Evolutionary conservation across 2,797 vertebrate genomes (phyloP), one percentile per base, ranked within the genome.

Genomic region (Oophaga sylvatica): DNA sequence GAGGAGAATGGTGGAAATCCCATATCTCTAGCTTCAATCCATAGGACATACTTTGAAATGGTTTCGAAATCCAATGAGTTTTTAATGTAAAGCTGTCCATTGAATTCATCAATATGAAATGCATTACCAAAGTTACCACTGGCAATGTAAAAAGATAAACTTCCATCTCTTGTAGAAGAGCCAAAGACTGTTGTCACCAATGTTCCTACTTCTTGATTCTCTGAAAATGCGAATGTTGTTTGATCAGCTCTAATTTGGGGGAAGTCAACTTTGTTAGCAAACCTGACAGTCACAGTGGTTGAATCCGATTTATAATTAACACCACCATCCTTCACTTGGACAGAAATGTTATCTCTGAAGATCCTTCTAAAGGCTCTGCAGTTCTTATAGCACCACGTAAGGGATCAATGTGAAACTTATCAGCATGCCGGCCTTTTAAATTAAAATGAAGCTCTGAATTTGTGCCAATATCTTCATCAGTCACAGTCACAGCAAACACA

Each of bases 1-100:
- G 98, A 96, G 8, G 98, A 99, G 90, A 98, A 99, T 0, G 98
- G 98, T 20, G 98, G 98, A 81, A 99, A 99, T 17, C 98, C 98
- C 0, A 91, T 97, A 89, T 99, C 98, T 89, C 98, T 94, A 83
- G 97, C 98, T 90, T 99, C 98, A 1, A 99, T 93, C 98, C 98
- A 99, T 2, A 99, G 92, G 48, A 99, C 94, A 0, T 98, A 99
- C 82, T 97, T 97, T 90, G 97, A 97, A 89, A 97, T 97, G 57
- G 95, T 94, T 92, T 99, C 98, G 1, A 96, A 99, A 93, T 99
- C 98, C 48, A 99, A 92, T 0, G 95, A 89, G 53, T 92, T 96
- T 48, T 94, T 92, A 0, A 99, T 94, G 26, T 96, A 97, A 83
- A 99, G 91, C 86, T 98, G 97, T 41, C 98, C 98, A 0, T 96